Percentiles rank a stretch among this genome's conserved stretches.
These are phyloP conservation scores for Gisinianus flammeolus DNA, from an alignment of 2,888 invertebrate species.

Conservation along the genomic window DNA sequence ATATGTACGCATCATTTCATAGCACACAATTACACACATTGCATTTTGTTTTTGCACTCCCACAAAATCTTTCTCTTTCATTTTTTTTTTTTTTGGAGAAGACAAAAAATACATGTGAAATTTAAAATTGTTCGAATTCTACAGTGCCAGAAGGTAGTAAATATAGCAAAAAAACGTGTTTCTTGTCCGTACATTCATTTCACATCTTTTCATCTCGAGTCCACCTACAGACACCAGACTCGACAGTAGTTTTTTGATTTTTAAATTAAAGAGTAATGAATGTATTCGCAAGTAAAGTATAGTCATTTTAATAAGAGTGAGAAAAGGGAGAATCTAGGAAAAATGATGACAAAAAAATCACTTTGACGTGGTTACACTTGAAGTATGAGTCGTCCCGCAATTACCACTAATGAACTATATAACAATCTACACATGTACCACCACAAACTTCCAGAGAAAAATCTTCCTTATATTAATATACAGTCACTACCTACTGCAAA, in stretches of 20 bases:
- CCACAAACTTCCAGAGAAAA: too few species aligned
- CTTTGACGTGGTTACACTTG: neutral
- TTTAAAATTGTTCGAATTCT: too few species aligned
- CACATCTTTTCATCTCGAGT: too few species aligned
- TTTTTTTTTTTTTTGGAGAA: too few species aligned
- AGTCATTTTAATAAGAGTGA: conserved; percentile 4
- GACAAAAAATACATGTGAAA: too few species aligned
- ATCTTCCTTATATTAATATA: neutral
- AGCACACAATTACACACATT: neutral
- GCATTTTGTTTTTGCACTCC: neutral
- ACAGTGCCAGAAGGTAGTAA: too few species aligned
- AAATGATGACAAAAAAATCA: neutral
- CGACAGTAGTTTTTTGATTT: too few species aligned
- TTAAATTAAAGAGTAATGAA: too few species aligned
- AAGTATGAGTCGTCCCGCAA: neutral
- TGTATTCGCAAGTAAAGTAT: neutral
- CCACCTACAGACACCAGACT: too few species aligned
- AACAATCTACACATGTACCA: too few species aligned
- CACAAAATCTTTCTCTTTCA: neutral
- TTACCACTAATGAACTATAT: conserved; percentile 12
- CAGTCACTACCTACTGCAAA: neutral
- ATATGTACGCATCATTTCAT: neutral
- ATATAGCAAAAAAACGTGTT: too few species aligned
- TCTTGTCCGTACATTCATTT: too few species aligned
- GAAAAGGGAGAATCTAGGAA: neutral